Evolutionary conservation across 2,888 invertebrate genomes (phyloP).

Genomic region (Acanthopleura granulata): DNA sequence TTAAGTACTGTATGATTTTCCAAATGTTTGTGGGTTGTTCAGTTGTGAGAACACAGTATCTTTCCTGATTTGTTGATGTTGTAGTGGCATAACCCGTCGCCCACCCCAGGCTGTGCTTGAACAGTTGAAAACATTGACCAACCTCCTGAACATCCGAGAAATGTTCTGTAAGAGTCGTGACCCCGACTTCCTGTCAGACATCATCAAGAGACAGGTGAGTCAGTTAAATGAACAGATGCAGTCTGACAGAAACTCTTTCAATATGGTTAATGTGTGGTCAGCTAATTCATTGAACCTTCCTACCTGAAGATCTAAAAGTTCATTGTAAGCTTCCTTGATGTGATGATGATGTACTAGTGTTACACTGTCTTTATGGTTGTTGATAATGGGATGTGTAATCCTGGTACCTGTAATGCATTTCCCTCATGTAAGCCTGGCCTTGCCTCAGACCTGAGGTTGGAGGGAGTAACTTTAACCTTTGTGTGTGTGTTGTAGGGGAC

Average conservation of each 20-base stretch:
- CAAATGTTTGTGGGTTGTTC: neutral
- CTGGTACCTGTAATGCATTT: too few relatives aligned
- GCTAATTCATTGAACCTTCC: too few relatives aligned
- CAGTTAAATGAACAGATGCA: too few relatives aligned
- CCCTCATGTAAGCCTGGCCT: too few relatives aligned
- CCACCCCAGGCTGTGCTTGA: constrained; percentile 85
- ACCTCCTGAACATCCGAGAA: constrained; percentile 86
- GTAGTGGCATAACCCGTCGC: constrained; percentile 81
- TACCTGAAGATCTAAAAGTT: too few relatives aligned
- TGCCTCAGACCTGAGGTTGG: too few relatives aligned
- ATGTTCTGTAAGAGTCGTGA: constrained; percentile 88
- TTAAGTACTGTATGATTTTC: neutral
- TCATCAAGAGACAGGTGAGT: constrained; percentile 77
- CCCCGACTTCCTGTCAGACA: constrained; percentile 92
- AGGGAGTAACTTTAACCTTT: neutral
- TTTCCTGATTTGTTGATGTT: neutral
- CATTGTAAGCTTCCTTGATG: too few relatives aligned
- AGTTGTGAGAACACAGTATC: neutral
- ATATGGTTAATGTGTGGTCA: too few relatives aligned
- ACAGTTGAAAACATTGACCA: constrained; percentile 82
- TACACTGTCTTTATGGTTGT: too few relatives aligned
- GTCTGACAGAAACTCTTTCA: too few relatives aligned
- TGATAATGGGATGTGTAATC: too few relatives aligned
- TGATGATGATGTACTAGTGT: too few relatives aligned
- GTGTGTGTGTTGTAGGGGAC: constrained; percentile 71